Percentiles rank a stretch among this genome's conserved stretches.
phyloP scores from a whole-genome alignment of 2,888 invertebrate species.

The Sinodicranocentrus sp. region DNA sequence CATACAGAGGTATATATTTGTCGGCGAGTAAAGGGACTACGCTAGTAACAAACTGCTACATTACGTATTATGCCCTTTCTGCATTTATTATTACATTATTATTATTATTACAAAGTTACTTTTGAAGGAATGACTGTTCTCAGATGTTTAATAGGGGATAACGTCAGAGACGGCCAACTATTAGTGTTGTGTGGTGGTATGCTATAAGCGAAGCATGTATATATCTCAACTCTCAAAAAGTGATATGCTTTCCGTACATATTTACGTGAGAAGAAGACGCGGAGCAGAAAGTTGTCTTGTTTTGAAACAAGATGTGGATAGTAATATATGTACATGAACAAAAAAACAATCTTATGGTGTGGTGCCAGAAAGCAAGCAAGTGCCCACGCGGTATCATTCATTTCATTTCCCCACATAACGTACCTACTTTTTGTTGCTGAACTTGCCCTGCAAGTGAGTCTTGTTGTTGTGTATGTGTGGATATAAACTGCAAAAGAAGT shows the following conservation, averaged over 20 bases:
- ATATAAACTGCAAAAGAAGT: conserved; percentile 14
- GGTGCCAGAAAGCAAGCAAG: conserved; percentile 56
- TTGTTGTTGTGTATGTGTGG: conserved; percentile 8
- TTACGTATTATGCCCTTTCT: not conserved
- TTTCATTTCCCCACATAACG: conserved; percentile 47
- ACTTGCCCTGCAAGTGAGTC: conserved; percentile 51
- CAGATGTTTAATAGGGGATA: not conserved
- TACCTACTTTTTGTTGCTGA: conserved; percentile 7
- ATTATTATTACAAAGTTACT: conserved; percentile 38
- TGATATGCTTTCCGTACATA: too few species aligned
- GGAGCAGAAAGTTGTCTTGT: conserved; percentile 24
- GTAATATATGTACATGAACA: conserved; percentile 2
- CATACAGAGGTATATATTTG: not conserved
- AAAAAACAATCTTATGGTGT: conserved; percentile 25
- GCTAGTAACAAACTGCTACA: conserved; percentile 23
- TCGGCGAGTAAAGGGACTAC: not conserved
- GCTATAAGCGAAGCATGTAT: too few species aligned
- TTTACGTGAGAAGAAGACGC: not conserved
- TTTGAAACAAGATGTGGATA: conserved; percentile 30
- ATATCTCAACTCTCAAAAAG: too few species aligned
- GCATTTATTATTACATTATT: conserved; percentile 41
- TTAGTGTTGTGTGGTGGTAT: conserved; percentile 11
- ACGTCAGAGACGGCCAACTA: conserved; percentile 1
- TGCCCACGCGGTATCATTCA: conserved; percentile 75
- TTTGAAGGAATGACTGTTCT: conserved; percentile 9